These are phyloP conservation scores for Palaemon carinicauda DNA, from an alignment of 1,140 invertebrate species.

Conservation along the genomic window DNA sequence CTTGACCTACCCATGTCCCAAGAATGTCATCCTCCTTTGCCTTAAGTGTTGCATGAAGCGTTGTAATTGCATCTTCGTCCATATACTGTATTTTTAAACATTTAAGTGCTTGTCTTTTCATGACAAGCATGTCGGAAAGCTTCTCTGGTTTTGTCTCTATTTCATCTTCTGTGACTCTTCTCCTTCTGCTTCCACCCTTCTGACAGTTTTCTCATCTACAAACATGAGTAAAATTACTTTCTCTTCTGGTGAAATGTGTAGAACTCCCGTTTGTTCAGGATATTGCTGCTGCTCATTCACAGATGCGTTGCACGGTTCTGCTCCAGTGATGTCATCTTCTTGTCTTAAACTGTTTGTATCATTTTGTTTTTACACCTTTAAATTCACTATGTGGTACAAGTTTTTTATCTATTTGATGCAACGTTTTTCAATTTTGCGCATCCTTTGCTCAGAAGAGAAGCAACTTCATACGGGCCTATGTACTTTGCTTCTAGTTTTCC, in stretches of 20 bases:
- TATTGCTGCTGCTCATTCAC: too few relatives aligned
- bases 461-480: too few relatives aligned
- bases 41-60: background rate
- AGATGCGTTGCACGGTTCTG: too few relatives aligned
- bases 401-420: too few relatives aligned
- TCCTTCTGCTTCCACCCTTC: slow-evolving; percentile 22
- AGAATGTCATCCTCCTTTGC: background rate
- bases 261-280: background rate
- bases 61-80: background rate
- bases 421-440: too few relatives aligned
- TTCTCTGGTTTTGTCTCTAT: slow-evolving; percentile 4
- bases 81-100: background rate
- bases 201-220: slow-evolving; percentile 14
- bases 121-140: background rate
- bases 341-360: too few relatives aligned
- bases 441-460: too few relatives aligned
- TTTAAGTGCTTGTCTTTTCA: background rate
- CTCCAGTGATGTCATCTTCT: too few relatives aligned
- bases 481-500: too few relatives aligned
- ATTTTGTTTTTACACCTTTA: too few relatives aligned
- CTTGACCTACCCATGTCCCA: background rate
- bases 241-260: background rate
- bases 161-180: slow-evolving; percentile 16
- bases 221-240: slow-evolving; percentile 31
- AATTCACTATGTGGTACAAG: too few relatives aligned